Conservation (phyloP, 2,888 invertebrate genomes). For the Clivina fossor region DNA sequence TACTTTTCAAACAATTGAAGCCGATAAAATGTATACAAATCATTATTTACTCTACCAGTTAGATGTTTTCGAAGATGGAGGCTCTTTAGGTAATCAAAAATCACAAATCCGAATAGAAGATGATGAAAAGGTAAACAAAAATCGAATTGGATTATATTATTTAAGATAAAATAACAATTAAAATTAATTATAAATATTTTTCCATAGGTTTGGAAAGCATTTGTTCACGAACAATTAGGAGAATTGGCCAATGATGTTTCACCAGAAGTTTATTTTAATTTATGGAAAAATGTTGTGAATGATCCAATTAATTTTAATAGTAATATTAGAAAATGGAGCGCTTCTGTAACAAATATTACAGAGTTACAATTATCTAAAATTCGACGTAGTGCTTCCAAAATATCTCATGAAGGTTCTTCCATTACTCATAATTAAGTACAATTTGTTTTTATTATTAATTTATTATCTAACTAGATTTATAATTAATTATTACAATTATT, state of each 20-base stretch:
- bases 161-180: conserved; percentile 18
- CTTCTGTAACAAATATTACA: too few relatives aligned
- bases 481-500: too few relatives aligned
- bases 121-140: conserved; percentile 50
- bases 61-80: conserved; percentile 52
- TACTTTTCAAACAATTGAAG: conserved; percentile 57
- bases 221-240: conserved; percentile 21
- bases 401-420: too few relatives aligned
- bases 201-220: conserved; percentile 26
- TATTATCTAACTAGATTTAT: too few relatives aligned
- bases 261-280: conserved; percentile 54
- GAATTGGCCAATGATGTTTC: conserved; percentile 50
- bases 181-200: background rate
- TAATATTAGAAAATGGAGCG: conserved; percentile 41
- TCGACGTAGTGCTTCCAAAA: too few relatives aligned
- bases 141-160: conserved; percentile 29
- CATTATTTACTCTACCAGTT: conserved; percentile 59
- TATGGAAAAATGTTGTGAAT: conserved; percentile 53
- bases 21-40: conserved; percentile 57
- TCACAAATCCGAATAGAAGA: conserved; percentile 49
- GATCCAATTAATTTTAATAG: conserved; percentile 48
- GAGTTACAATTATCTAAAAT: too few relatives aligned
- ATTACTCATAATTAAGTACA: too few relatives aligned
- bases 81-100: conserved; percentile 50
- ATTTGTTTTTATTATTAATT: too few relatives aligned